phyloP scores from a whole-genome alignment of 2,797 vertebrate genomes.

The Etheostoma perlongum region DNA sequence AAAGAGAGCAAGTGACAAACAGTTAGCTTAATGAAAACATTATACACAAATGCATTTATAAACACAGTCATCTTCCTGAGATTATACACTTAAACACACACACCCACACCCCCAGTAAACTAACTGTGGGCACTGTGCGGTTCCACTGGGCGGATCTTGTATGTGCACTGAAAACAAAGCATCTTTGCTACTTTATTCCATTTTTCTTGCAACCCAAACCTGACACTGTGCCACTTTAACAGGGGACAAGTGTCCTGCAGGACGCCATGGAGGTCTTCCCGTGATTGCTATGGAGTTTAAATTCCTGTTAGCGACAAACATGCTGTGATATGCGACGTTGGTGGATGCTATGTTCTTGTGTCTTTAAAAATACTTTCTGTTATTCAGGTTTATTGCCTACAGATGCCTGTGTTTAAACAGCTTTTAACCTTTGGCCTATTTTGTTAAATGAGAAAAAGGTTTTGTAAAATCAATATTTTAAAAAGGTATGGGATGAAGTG shows the following conservation, averaged over 20 bases:
- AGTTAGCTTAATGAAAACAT: slow-evolving; percentile 53
- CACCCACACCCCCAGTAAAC: too few relatives aligned
- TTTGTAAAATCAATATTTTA: neutral
- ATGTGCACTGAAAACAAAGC: neutral
- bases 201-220: neutral
- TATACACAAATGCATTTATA: slow-evolving; percentile 34
- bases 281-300: neutral
- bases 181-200: too few relatives aligned
- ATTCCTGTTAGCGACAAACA: too few relatives aligned
- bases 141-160: neutral
- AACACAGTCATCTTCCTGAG: slow-evolving; percentile 28
- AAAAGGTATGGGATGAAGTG: neutral
- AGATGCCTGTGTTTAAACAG: too few relatives aligned
- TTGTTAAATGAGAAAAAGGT: too few relatives aligned
- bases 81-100: neutral
- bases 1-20: slow-evolving; percentile 38
- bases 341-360: neutral
- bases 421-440: neutral
- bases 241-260: neutral
- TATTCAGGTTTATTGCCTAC: neutral
- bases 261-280: neutral
- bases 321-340: neutral
- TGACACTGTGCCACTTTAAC: neutral
- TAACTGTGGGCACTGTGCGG: too few relatives aligned
- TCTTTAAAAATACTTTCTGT: neutral